Evolutionary conservation across 1,140 invertebrate species (phyloP), one percentile per base, ranked within the genome.

Genomic region (Drosophila equinoxialis): DNA sequence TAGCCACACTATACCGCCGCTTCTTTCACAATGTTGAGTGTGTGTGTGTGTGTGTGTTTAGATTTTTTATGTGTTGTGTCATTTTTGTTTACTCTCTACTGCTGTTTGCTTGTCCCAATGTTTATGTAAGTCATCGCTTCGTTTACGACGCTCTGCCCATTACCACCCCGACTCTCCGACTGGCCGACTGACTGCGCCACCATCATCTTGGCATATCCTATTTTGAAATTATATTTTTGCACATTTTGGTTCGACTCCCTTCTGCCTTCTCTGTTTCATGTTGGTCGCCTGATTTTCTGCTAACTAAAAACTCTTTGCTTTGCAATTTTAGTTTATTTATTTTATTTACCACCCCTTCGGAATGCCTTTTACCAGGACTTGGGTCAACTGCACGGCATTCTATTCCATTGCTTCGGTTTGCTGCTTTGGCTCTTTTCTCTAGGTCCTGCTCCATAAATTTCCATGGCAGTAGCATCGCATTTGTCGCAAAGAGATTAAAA

Each of bases 121-220:
- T 89, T 87, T 87, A 87, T 87, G 83, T 87, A 87, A 87, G 83
- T 87, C 83, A 89, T 89, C 83, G 83, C 76, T 83, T 86, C 82
- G 82, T 82, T 86, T 87, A 87, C 82, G 83, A 87, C 70, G 75
- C 67, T 74, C 80, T 58, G 8, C 45, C 45, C 42, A 45, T 17
- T 17, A 45, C 42, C n/a, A 45, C n/a, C n/a, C 42, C 42, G 14
- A 37, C 35, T 10, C 35, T 37, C 8, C 35, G 6, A 6, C 30
- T 30, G 30, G 30, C 35, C 35, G 35, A 30, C 51, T 54, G 14
- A 8, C 63, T 54, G 30, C 41, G 30, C 35, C 48, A 6, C 11
- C 55, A 11, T 17, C 62, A 51, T 23, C 37, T 5, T 65, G 63
- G 70, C 70, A 79, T 55, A 83, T 89, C 76, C 83, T 61, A 83